Conservation (phyloP, 2,888 invertebrate species). For the Habroteleia sp. region DNA sequence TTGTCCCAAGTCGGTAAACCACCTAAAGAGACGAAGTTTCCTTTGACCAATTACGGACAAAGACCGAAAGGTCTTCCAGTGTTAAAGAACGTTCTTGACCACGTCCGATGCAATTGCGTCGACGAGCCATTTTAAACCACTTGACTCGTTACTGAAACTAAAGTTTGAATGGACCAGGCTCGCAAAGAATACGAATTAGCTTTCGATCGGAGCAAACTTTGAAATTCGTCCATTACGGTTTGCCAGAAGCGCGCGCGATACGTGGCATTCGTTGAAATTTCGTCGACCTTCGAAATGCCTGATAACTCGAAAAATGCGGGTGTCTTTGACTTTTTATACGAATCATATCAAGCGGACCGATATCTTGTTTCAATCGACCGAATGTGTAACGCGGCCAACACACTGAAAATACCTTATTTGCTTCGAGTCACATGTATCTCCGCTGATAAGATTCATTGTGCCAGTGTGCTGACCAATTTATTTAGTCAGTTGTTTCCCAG, state of each 20-base stretch:
- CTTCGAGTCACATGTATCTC: slow-evolving; percentile 45
- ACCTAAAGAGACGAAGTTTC: too few relatives aligned
- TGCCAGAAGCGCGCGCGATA: slow-evolving; percentile 6
- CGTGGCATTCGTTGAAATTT: slow-evolving; percentile 43
- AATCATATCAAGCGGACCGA: slow-evolving; percentile 54
- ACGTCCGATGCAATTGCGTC: slow-evolving; percentile 39
- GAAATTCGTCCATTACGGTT: slow-evolving; percentile 33
- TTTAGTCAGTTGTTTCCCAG: slow-evolving; percentile 67
- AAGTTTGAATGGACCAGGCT: slow-evolving; percentile 67
- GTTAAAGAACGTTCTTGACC: too few relatives aligned
- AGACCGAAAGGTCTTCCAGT: too few relatives aligned
- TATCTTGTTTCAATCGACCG: slow-evolving; percentile 47
- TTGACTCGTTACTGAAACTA: slow-evolving; percentile 58
- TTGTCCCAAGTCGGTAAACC: too few relatives aligned
- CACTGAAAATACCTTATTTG: slow-evolving; percentile 53
- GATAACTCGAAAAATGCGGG: slow-evolving; percentile 57
- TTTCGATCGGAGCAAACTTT: slow-evolving; percentile 68
- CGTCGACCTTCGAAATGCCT: slow-evolving; percentile 55
- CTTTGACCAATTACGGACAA: too few relatives aligned
- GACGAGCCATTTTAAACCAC: slow-evolving; percentile 54
- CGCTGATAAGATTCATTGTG: slow-evolving; percentile 56
- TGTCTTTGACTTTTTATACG: slow-evolving; percentile 40
- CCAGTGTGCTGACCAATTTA: slow-evolving; percentile 66
- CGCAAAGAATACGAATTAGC: slow-evolving; percentile 74
- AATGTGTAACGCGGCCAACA: slow-evolving; percentile 54